Percentiles rank a stretch among this genome's conserved stretches.
Evolutionary conservation across 2,888 invertebrate genomes (phyloP).

Genomic region (Coelinius sp.): DNA sequence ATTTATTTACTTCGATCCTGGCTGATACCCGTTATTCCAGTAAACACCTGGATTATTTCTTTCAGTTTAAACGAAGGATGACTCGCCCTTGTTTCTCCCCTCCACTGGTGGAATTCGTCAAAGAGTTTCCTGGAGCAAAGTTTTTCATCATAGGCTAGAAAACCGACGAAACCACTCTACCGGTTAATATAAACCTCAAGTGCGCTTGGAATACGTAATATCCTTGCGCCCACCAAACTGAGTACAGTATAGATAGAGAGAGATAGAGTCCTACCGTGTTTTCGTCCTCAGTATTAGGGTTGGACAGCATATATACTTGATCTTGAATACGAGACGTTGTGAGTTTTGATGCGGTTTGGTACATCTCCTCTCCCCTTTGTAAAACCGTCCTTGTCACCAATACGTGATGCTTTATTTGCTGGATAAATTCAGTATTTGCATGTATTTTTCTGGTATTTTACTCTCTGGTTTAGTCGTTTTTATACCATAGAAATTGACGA

Average conservation of each 20-base stretch:
- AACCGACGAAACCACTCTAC: slow-evolving; percentile 44
- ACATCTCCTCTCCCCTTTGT: not conserved
- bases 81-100: not conserved
- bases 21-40: not conserved
- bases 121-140: slow-evolving; percentile 45
- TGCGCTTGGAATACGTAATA: slow-evolving; percentile 49
- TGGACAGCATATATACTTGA: slow-evolving; percentile 22
- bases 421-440: not conserved
- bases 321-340: not conserved
- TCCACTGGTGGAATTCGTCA: slow-evolving; percentile 44
- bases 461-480: not conserved
- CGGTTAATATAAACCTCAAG: slow-evolving; percentile 48
- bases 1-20: not conserved
- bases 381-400: not conserved
- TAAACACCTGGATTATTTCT: slow-evolving; percentile 24
- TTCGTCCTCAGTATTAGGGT: slow-evolving; percentile 8
- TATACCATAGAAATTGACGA: no score
- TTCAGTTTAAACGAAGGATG: not conserved
- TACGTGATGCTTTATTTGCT: not conserved
- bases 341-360: slow-evolving; percentile 4
- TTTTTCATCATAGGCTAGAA: slow-evolving; percentile 43
- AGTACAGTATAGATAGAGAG: not conserved
- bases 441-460: not conserved
- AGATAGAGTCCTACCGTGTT: not conserved
- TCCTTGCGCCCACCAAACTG: slow-evolving; percentile 11